phyloP scores from a whole-genome alignment of 2,888 invertebrate genomes.

The Elysia crispata region DNA sequence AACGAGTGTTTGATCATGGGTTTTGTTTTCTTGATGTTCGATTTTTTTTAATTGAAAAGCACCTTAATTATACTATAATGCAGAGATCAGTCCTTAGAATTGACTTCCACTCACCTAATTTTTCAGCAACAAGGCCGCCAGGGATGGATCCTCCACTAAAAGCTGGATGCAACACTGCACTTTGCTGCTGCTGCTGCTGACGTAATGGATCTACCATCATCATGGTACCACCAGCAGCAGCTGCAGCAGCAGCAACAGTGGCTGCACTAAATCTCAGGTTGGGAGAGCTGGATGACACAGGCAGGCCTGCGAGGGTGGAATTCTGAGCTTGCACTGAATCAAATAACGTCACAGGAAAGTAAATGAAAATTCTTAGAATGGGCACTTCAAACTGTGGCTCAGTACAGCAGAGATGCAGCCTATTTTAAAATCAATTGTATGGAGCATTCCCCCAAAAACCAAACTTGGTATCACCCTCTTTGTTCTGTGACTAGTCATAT shows the following conservation, averaged over 20 bases:
- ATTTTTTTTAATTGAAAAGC: no score
- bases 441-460: no score
- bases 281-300: conserved; percentile 62
- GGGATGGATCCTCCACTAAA: conserved; percentile 54
- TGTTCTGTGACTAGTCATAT: no score
- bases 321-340: conserved; percentile 27
- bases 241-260: no score
- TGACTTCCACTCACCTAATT: conserved; percentile 40
- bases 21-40: no score
- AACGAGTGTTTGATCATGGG: no score
- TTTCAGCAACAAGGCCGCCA: conserved; percentile 39
- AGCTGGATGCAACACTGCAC: conserved; percentile 48
- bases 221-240: conserved; percentile 47
- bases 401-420: no score
- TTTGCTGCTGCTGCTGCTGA: conserved; percentile 53
- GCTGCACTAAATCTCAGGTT: conserved; percentile 50
- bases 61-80: no score
- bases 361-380: background rate
- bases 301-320: conserved; percentile 57
- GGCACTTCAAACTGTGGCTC: no score
- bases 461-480: no score
- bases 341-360: conserved; percentile 18
- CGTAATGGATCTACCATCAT: conserved; percentile 63
- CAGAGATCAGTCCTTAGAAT: no score
- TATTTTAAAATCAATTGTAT: no score